Conservation (phyloP, 2,113 vertebrate species). For the Oplegnathus fasciatus region DNA sequence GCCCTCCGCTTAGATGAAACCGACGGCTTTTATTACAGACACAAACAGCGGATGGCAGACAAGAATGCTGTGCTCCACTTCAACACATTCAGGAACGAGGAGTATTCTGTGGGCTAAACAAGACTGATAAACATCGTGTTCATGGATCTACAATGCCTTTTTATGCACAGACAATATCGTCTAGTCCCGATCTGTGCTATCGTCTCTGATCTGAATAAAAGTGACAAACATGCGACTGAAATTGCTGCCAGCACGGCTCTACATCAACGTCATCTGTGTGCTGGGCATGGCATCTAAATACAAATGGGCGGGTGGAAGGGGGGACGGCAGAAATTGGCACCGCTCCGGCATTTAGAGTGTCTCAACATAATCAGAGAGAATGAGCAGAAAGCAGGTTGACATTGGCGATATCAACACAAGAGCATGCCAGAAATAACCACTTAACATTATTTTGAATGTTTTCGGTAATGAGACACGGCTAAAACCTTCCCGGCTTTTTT, state of each 20-base stretch:
- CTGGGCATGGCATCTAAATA: constrained; percentile 24
- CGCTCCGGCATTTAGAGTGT: constrained; percentile 23
- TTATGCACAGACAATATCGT: constrained; percentile 17
- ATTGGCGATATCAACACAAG: background rate
- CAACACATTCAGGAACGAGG: constrained; percentile 1
- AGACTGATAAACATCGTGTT: constrained; percentile 23
- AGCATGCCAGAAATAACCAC: constrained; percentile 33
- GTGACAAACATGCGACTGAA: constrained; percentile 8
- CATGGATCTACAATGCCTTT: constrained; percentile 11
- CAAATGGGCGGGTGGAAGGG: constrained; percentile 9
- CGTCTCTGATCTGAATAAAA: constrained; percentile 25
- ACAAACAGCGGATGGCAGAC: constrained; percentile 24
- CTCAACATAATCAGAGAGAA: constrained; percentile 47
- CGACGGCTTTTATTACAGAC: constrained; percentile 47
- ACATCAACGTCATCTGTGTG: constrained; percentile 13
- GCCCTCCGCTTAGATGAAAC: constrained; percentile 24
- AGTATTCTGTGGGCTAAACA: constrained; percentile 13
- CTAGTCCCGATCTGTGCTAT: background rate
- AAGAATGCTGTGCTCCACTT: background rate
- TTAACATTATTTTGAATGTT: constrained; percentile 23
- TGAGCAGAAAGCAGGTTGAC: constrained; percentile 33
- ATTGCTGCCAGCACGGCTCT: constrained; percentile 23
- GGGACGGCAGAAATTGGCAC: background rate
- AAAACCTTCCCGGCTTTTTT: constrained; percentile 9
- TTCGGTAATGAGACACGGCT: constrained; percentile 7